Conservation (phyloP, 2,888 invertebrate species). For the Nymphalis polychloros region DNA sequence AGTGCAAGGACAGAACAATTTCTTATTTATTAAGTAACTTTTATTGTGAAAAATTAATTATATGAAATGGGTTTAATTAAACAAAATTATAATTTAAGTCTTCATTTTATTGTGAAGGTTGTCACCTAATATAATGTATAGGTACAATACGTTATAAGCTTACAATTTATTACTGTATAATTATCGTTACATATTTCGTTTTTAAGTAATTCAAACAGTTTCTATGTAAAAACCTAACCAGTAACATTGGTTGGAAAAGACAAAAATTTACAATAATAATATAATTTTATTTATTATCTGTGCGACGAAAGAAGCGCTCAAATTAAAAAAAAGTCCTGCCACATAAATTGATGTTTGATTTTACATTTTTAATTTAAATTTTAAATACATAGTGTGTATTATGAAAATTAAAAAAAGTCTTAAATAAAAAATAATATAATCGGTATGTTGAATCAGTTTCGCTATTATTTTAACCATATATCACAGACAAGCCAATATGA, state of each 20-base stretch:
- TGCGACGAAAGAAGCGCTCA: slow-evolving; percentile 43
- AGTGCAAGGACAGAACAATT: neutral
- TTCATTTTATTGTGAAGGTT: slow-evolving; percentile 80
- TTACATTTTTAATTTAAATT: neutral
- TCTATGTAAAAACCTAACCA: slow-evolving; percentile 48
- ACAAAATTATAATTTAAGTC: slow-evolving; percentile 62
- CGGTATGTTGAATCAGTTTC: slow-evolving; percentile 28
- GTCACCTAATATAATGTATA: slow-evolving; percentile 75
- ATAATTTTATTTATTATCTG: slow-evolving; percentile 39
- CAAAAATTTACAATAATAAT: slow-evolving; percentile 34
- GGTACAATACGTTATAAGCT: slow-evolving; percentile 67
- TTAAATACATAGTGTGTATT: neutral
- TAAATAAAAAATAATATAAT: slow-evolving; percentile 18
- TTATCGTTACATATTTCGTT: slow-evolving; percentile 57
- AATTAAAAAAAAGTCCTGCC: slow-evolving; percentile 13
- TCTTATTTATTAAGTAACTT: neutral
- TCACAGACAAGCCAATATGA: slow-evolving; percentile 78
- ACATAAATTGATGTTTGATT: slow-evolving; percentile 2
- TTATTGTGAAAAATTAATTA: neutral
- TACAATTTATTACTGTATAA: slow-evolving; percentile 75
- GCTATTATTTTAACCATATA: slow-evolving; percentile 43
- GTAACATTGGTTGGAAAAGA: slow-evolving; percentile 33
- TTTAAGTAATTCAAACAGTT: slow-evolving; percentile 41
- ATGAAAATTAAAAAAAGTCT: slow-evolving; percentile 13
- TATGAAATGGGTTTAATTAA: slow-evolving; percentile 17